Base-by-base conservation (phyloP, 1,140 invertebrate genomes). In the Apis cerana region DNA sequence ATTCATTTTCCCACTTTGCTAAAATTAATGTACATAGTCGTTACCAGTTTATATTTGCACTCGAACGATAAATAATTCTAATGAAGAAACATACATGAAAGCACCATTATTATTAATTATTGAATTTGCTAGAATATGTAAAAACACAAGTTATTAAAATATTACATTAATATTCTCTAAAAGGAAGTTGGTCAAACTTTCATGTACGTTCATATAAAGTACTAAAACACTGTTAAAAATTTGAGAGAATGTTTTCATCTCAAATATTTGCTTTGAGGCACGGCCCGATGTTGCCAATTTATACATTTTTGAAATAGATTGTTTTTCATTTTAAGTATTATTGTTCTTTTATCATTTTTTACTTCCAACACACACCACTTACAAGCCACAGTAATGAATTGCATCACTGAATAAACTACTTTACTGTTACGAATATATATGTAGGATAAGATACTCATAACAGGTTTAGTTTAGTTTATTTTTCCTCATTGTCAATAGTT, bases 141-240 rank as follows among this genome's bases (percentile, higher is more conserved):
- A 82, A 78, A 82, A 81, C n/a, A 61, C 54, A 48, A 52, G 33
- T 27, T 78, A 75, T 43, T 43, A 62, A 77, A 80, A 75, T 62
- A 19, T 67, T 71, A 52, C 10, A 48, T 70, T 23, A 70, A 15
- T 67, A 82, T 75, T 82, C 76, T 33, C 76, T 33, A 52, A 43
- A 54, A 75, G 43, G 56, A 75, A 75, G n/a, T 70, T 15, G 33
- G n/a, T 82, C 69, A 62, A 85, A 76, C 81, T 89, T 89, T 82
- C 84, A 82, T 70, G 85, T 89, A 85, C 85, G 71, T 85, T 68
- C 54, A 54, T 64, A 61, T 27, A 59, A 80, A 78, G 68, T 88
- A 82, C 65, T 79, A 89, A 67, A 48, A 83, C 81, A 88, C 62
- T 80, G 71, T 80, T 89, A 89, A 89, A 86, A 89, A 88, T 82